Percentiles rank a stretch among this genome's conserved stretches.
These are phyloP conservation scores for Pristiophorus japonicus DNA, from an alignment of 2,113 vertebrate species.

Conservation along the genomic window DNA sequence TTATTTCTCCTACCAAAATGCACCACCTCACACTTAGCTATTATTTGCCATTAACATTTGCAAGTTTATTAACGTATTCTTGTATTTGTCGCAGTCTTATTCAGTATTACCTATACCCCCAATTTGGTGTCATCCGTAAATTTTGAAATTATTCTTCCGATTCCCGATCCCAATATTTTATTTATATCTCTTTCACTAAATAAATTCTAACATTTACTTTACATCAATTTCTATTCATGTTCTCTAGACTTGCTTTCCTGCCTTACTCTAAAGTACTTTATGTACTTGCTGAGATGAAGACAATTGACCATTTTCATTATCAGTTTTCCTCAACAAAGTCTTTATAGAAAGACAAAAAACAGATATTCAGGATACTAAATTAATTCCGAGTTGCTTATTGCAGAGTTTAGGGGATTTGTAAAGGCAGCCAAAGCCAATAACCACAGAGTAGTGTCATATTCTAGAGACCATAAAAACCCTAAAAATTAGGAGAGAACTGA, in stretches of 20 bases:
- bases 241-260: background rate
- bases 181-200: background rate
- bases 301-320: background rate
- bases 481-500: background rate
- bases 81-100: background rate
- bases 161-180: background rate
- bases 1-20: background rate
- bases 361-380: background rate
- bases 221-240: background rate
- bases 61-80: too few species aligned
- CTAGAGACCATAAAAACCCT: background rate
- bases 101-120: background rate
- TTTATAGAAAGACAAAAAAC: background rate
- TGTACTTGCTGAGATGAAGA: background rate
- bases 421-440: background rate
- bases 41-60: background rate
- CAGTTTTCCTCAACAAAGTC: background rate
- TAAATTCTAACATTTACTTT: background rate
- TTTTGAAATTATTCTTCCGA: background rate
- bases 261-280: background rate
- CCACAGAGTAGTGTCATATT: background rate
- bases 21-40: background rate
- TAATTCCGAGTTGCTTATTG: background rate
- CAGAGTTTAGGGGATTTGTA: background rate
- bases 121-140: background rate